Evolutionary conservation across 2,888 invertebrate species (phyloP), one percentile per base, ranked within the genome.

Genomic region (Cistogaster globosa): DNA sequence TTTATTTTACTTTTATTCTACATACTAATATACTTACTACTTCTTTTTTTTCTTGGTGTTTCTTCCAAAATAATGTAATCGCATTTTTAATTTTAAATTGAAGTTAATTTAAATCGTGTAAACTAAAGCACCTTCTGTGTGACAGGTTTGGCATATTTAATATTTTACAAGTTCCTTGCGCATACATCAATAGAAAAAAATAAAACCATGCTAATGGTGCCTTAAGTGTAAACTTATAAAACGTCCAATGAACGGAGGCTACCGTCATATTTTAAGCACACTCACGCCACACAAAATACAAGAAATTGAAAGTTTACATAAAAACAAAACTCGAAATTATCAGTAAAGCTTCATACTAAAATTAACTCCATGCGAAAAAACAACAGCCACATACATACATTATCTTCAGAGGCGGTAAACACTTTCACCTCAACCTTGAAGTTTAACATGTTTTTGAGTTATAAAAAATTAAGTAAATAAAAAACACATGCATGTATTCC

Each of bases 381-480:
- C 18, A 6, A 45, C 77, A 75, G 32, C 58, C 7, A 67, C 36
- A 55, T 26, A 42, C 62, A 32, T 5, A 11, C 60, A 65, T 26
- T 51, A 11, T 75, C 86, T 4, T 84, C 87, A 18, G 80, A 79
- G 65, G 83, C 87, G 26, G 71, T 65, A 86, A 87, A 87, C 88
- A 88, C 88, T 88, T 88, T 88, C 88, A 87, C 88, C 87, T 86
- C 87, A 87, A 87, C 87, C 87, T 87, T 87, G 86, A 87, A 75
- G 74, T 67, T 76, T 36, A 38, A 71, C 67, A 62, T 42, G 58
- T 45, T 26, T 58, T 26, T 26, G 22, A 42, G 36, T 5, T 32
- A 45, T 32, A n/a, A 60, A 32, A 32, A 60, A 5, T 38, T 32
- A 8, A 7, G 7, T 5, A 32, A 32, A 7, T 7, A 32, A 32